Base-by-base conservation (phyloP, 2,797 vertebrate genomes). In the Pteronotus mesoamericanus region DNA sequence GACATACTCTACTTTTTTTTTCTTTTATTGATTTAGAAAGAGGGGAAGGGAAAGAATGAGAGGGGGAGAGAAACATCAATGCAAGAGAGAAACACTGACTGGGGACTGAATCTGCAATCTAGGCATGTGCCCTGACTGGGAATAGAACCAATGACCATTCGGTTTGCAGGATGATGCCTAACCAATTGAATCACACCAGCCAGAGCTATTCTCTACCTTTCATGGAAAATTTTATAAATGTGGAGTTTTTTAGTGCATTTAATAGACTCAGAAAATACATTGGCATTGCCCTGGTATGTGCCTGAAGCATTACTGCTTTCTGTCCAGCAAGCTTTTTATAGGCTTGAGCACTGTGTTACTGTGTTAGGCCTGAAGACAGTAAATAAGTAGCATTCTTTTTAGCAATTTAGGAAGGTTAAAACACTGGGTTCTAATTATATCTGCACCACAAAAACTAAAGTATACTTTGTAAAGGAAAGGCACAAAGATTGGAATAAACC, bases 401-500 rank as follows among this genome's bases (percentile, higher is more conserved):
- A 22, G 78, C 16, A 39, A 10, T 61, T 71, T 96, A 66, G 42
- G 51, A 57, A 84, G 4, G 42, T 82, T 77, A 69, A 82, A 92
- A 72, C 19, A 21, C 42, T 57, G 12, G 11, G 11, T 89, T 89
- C 51, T 87, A 86, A 92, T 92, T 92, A 79, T 34, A 64, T 57
- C 37, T 55, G 6, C 22, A 61, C 19, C 80, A 59, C 34, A 83
- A 44, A 95, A 97, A 87, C 22, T 89, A 94, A 80, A 84, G 7
- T 69, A 9, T 48, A 37, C 6, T 69, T 94, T 82, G n/a, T 72
- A 94, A 97, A 89, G 42, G 32, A 88, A 86, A 94, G 39, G 86
- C 42, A 11, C 29, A n/a, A 75, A 87, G n/a, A 24, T 37, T 26
- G 69, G 34, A 80, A 61, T 89, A 79, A 94, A 72, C 10, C 59